These are phyloP conservation scores for Petrocephalus zakoni DNA, from an alignment of 2,113 vertebrate genomes.

Conservation along the genomic window DNA sequence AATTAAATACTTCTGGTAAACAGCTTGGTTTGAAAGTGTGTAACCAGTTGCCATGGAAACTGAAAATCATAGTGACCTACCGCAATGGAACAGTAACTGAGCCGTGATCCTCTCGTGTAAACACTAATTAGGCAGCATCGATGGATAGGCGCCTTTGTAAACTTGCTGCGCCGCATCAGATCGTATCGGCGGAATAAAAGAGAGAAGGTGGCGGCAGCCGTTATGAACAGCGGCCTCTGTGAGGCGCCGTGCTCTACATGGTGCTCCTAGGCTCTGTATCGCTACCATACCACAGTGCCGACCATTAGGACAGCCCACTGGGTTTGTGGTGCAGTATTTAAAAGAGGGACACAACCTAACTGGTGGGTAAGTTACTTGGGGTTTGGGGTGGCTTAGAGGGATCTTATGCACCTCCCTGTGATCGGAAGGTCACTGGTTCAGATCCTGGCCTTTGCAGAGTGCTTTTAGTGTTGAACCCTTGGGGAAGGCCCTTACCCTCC, in stretches of 20 bases:
- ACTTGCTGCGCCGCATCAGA: background rate
- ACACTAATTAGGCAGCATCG: background rate
- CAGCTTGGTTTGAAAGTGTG: background rate
- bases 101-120: conserved; percentile 1
- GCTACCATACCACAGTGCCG: background rate
- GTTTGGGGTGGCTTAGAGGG: background rate
- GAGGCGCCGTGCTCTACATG: background rate
- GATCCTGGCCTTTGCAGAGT: background rate
- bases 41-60: background rate
- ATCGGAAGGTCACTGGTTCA: background rate
- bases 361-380: too few relatives aligned
- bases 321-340: background rate
- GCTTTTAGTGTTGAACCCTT: background rate
- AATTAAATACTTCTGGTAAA: background rate
- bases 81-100: background rate
- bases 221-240: too few relatives aligned
- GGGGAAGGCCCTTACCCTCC: background rate
- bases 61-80: background rate
- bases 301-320: background rate
- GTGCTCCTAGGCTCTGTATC: background rate
- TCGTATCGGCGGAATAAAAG: background rate
- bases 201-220: background rate
- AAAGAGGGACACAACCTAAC: background rate
- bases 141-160: background rate
- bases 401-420: background rate